Base-by-base conservation (phyloP, 1,140 invertebrate species). In the Sminthurides bifidus region DNA sequence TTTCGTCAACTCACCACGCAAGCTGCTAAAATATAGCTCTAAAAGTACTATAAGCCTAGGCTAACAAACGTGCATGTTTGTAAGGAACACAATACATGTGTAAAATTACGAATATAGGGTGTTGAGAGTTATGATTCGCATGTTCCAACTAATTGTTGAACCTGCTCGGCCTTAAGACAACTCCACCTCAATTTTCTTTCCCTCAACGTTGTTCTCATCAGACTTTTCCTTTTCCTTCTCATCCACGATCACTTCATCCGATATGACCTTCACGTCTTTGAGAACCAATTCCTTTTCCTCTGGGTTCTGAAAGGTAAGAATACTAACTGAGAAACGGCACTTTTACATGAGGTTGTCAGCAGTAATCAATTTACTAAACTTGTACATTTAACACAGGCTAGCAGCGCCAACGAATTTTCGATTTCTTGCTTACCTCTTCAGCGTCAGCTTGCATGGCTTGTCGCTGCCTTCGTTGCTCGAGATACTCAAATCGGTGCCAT, bases 401-500 rank as follows among this genome's bases (percentile, higher is more conserved):
- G 23, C 6, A 15, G 4, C 10, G n/a, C 15, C 30, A 31, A 31
- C 21, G 26, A 30, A 30, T 17, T 41, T 41, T 41, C n/a, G 15
- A 41, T 41, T 41, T 8, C 17, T 41, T 5, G n/a, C 23, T 5
- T 41, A 41, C n/a, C 6, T 41, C 5, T 19, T 49, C 30, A 2
- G 52, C 30, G 23, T 55, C 52, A 50, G 12, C 45, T 33, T 23
- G 29, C 8, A 40, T 3, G 21, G n/a, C 19, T 33, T 37, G 1
- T 53, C 29, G 2, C 0, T 6, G 43, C 33, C 31, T 19, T 26
- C 26, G 21, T 15, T 12, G 35, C 35, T 58, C 27, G 27, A 58
- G 1, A 23, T 60, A 60, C 21, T 70, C 66, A 19, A 51, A 51
- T 4, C 67, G 62, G 24, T 73, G 69, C 44, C 70, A 68, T 59